phyloP scores from a whole-genome alignment of 2,888 invertebrate genomes.

The Dastarcus helophoroides region DNA sequence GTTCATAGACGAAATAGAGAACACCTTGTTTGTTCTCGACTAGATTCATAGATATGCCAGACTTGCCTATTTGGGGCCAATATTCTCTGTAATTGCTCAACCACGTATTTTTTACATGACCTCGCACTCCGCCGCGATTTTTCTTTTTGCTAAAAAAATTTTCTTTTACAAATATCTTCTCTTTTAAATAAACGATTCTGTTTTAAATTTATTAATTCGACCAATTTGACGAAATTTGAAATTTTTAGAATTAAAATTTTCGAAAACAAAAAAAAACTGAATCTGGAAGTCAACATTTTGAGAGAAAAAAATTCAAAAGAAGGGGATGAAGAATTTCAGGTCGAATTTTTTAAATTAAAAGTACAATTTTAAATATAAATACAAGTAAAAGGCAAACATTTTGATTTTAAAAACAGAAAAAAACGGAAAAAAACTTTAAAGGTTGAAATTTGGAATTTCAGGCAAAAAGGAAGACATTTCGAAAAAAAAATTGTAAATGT shows the following conservation, averaged over 20 bases:
- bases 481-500: too few relatives aligned
- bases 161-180: too few relatives aligned
- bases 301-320: neutral
- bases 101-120: slow-evolving; percentile 52
- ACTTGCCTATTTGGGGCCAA: slow-evolving; percentile 60
- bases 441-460: too few relatives aligned
- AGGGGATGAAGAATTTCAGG: too few relatives aligned
- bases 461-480: too few relatives aligned
- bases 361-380: too few relatives aligned
- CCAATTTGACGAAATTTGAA: neutral
- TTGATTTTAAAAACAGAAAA: too few relatives aligned
- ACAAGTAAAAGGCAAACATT: too few relatives aligned
- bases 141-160: slow-evolving; percentile 40
- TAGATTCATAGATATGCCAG: slow-evolving; percentile 60
- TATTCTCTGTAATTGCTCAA: slow-evolving; percentile 57
- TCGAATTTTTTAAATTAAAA: too few relatives aligned
- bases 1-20: slow-evolving; percentile 62
- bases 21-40: slow-evolving; percentile 42
- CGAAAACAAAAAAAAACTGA: neutral
- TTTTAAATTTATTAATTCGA: neutral
- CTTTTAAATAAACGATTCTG: neutral
- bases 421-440: too few relatives aligned
- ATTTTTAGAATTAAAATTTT: neutral
- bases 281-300: neutral
- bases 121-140: slow-evolving; percentile 44